These are phyloP conservation scores for Colostygia pectinataria DNA, from an alignment of 2,888 invertebrate genomes.

Conservation along the genomic window DNA sequence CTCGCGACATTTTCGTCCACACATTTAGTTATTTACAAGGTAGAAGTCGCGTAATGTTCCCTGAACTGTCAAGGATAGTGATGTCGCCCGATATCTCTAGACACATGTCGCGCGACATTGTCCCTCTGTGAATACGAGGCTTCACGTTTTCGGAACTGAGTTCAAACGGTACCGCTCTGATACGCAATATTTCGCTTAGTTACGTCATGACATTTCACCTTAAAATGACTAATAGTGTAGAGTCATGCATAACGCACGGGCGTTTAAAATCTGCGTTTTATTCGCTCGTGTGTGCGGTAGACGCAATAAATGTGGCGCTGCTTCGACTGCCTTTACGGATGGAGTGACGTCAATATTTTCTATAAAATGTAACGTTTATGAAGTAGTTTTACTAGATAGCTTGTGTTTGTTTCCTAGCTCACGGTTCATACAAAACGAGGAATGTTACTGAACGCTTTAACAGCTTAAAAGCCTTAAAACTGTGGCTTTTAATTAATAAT, in stretches of 20 bases:
- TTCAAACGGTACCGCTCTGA: too few species aligned
- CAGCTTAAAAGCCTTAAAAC: conserved; percentile 81
- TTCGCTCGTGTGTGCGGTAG: conserved; percentile 34
- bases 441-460: conserved; percentile 59
- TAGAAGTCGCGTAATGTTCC: too few species aligned
- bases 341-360: conserved; percentile 75
- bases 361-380: conserved; percentile 74
- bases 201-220: too few species aligned
- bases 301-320: conserved; percentile 58
- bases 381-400: conserved; percentile 68
- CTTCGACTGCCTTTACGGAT: conserved; percentile 72
- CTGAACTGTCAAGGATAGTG: too few species aligned
- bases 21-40: too few species aligned
- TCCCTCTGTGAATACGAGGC: too few species aligned
- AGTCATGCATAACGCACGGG: conserved; percentile 4
- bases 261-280: conserved; percentile 1
- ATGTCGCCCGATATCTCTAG: too few species aligned
- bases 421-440: conserved; percentile 51
- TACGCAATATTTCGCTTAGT: too few species aligned
- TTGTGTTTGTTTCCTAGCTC: conserved; percentile 72
- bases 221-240: background rate
- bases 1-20: too few species aligned
- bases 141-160: too few species aligned
- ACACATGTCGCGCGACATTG: too few species aligned
- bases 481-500: conserved; percentile 81